These are phyloP conservation scores for Drosophila gunungcola DNA, from an alignment of 1,140 invertebrate species.

Conservation along the genomic window DNA sequence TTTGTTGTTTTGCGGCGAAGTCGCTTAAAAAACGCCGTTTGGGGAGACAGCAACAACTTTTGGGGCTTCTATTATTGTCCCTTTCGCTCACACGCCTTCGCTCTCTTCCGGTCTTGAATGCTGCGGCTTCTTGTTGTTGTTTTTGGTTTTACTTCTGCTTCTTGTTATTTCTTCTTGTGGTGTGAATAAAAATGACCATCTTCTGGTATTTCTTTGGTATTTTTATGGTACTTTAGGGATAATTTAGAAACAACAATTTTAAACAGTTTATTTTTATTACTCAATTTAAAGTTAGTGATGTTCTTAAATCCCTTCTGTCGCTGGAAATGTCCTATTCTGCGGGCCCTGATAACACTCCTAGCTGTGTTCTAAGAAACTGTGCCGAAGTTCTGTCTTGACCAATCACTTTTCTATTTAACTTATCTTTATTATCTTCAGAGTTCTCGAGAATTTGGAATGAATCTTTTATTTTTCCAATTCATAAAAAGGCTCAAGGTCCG, in stretches of 20 bases:
- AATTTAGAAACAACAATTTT: neutral
- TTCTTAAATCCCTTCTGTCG: no score
- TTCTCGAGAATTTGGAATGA: no score
- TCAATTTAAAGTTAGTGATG: no score
- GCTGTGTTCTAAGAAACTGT: no score
- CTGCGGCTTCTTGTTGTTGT: slow-evolving; percentile 16
- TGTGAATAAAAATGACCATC: slow-evolving; percentile 65
- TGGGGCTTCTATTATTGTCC: slow-evolving; percentile 27
- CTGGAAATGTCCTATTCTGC: no score
- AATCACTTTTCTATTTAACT: no score
- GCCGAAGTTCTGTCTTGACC: no score
- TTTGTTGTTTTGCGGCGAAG: slow-evolving; percentile 69
- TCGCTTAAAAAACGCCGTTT: slow-evolving; percentile 76
- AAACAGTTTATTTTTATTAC: no score
- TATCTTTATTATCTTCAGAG: no score
- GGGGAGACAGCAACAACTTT: slow-evolving; percentile 47
- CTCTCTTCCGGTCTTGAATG: slow-evolving; percentile 62
- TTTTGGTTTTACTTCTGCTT: neutral
- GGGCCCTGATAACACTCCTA: no score
- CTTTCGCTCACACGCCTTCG: slow-evolving; percentile 40
- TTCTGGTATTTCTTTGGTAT: slow-evolving; percentile 19
- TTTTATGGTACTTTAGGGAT: neutral
- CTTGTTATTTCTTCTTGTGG: slow-evolving; percentile 40
- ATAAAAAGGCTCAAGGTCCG: no score
- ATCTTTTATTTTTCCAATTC: no score